Percentiles rank a stretch among this genome's conserved stretches.
These are phyloP conservation scores for Illadopsis cleaveri DNA, from an alignment of 2,113 vertebrate genomes.

Conservation along the genomic window DNA sequence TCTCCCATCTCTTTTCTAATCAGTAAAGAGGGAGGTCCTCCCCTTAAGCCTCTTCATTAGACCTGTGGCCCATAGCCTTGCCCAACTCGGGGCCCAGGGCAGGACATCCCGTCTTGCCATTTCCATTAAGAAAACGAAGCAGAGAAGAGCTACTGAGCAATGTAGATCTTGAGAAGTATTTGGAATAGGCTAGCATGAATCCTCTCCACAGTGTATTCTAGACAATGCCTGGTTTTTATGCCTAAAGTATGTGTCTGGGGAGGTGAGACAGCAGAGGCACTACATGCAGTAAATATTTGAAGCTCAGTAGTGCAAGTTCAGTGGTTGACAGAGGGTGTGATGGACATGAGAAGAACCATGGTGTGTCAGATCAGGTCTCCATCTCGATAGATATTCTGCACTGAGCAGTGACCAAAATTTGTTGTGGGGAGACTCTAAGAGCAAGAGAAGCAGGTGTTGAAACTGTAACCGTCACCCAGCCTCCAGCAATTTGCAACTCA, in stretches of 20 bases:
- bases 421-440: not conserved
- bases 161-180: not conserved
- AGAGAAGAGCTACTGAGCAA: not conserved
- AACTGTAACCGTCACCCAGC: not conserved
- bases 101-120: not conserved
- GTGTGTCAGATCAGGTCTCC: not conserved
- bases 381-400: not conserved
- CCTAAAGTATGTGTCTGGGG: not conserved
- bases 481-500: not conserved
- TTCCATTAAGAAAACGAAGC: rapidly evolving
- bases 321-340: not conserved
- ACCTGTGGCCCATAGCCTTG: not conserved
- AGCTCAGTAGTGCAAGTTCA: not conserved
- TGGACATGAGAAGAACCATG: not conserved
- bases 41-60: not conserved
- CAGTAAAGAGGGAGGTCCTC: not conserved
- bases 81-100: not conserved
- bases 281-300: not conserved
- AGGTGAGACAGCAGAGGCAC: not conserved
- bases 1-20: not conserved
- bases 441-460: not conserved
- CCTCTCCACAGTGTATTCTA: not conserved
- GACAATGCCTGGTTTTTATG: not conserved
- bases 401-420: not conserved
- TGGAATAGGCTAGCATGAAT: not conserved